Conservation (phyloP, 2,797 vertebrate species). For the Tangara arthus region DNA sequence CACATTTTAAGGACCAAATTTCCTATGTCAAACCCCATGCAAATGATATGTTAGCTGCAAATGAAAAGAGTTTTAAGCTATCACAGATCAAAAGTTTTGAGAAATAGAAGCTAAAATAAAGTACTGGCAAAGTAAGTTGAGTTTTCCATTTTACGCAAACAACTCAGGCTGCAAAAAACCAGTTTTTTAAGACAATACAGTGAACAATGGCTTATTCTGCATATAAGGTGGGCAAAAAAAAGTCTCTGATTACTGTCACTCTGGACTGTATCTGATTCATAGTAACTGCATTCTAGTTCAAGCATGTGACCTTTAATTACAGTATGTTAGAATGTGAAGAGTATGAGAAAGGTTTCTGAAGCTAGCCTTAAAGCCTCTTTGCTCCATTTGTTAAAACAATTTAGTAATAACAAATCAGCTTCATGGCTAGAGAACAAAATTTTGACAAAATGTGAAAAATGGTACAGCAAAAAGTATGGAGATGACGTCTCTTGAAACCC, state of each 20-base stretch:
- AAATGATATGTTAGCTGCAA: slow-evolving; percentile 2
- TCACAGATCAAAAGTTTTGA: neutral
- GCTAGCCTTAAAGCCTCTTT: neutral
- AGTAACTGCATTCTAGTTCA: neutral
- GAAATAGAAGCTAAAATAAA: slow-evolving; percentile 21
- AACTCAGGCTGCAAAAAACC: neutral
- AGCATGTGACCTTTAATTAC: neutral
- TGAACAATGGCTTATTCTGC: neutral
- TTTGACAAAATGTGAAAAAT: neutral
- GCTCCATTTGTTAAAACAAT: neutral
- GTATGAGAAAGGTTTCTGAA: neutral
- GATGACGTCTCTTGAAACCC: neutral
- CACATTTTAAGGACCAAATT: neutral
- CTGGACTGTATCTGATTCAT: neutral
- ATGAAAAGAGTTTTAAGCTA: neutral
- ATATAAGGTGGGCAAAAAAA: neutral
- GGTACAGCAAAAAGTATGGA: neutral
- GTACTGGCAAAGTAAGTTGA: neutral
- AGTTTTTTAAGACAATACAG: neutral
- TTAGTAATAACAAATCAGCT: neutral
- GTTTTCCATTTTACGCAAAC: slow-evolving; percentile 11
- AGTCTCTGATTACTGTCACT: neutral
- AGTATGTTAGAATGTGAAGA: neutral
- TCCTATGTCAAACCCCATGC: neutral
- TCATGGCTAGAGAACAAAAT: neutral